These are phyloP conservation scores for Chroicocephalus ridibundus DNA, from an alignment of 2,113 vertebrate genomes.

Conservation along the genomic window DNA sequence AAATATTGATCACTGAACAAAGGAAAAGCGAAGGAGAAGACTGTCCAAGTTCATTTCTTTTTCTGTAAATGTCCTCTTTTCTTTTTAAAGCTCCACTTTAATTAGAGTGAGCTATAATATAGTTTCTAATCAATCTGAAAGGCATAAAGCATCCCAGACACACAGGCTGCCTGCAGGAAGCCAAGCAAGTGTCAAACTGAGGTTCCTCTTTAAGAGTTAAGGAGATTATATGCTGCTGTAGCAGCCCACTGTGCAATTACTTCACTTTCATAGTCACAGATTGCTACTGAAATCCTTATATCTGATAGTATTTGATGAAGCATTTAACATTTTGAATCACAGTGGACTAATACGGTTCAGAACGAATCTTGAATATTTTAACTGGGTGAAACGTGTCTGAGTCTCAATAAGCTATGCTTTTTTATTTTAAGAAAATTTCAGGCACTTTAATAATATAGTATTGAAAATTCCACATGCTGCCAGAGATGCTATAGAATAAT, in stretches of 20 bases:
- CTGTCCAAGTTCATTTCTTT: neutral
- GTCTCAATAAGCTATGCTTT: neutral
- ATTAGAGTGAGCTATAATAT: neutral
- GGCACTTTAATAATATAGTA: neutral
- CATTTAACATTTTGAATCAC: slow-evolving; percentile 1
- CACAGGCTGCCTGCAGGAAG: neutral
- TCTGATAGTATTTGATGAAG: slow-evolving; percentile 15
- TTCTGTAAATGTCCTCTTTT: neutral
- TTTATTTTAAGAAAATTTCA: neutral
- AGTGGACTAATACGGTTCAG: neutral
- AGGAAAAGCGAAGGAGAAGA: neutral
- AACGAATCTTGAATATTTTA: neutral
- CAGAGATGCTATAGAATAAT: neutral
- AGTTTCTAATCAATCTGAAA: neutral
- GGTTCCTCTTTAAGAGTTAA: neutral
- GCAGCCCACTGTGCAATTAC: neutral
- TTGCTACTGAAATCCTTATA: neutral
- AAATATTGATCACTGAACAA: neutral
- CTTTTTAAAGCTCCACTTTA: neutral
- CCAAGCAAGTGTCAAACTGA: neutral
- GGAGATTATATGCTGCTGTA: neutral
- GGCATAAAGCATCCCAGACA: neutral
- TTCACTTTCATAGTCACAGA: neutral
- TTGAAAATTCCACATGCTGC: neutral
- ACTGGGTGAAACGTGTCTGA: neutral